A percentile compares a stretch with the other conserved stretches of the same genome.
phyloP scores from a whole-genome alignment of 2,888 invertebrate genomes.

The Brachypalpus laphriformis region DNA sequence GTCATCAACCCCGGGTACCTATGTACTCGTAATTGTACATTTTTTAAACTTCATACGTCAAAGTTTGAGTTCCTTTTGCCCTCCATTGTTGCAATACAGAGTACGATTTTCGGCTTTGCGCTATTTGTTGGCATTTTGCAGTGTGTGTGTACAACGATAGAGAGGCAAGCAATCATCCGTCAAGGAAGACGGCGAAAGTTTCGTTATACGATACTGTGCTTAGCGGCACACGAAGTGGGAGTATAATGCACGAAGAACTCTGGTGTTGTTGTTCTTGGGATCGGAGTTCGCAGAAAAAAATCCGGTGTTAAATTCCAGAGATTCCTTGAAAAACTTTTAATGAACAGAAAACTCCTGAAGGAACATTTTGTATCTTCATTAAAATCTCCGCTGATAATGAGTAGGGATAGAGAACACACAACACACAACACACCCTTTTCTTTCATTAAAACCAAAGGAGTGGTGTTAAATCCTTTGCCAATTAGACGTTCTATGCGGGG shows the following conservation, averaged over 20 bases:
- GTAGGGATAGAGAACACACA: conserved; percentile 27
- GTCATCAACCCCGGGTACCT: conserved; percentile 41
- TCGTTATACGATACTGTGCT: conserved; percentile 53
- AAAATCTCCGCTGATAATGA: conserved; percentile 64
- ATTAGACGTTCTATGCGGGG: conserved; percentile 43
- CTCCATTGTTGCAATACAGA: background rate
- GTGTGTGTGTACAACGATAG: conserved; percentile 35
- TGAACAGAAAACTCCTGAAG: conserved; percentile 73
- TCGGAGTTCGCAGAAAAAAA: conserved; percentile 28
- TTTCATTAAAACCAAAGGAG: conserved; percentile 21
- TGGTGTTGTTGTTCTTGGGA: conserved; percentile 37
- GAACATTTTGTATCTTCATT: conserved; percentile 70
- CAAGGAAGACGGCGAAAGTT: conserved; percentile 50
- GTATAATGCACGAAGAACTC: background rate
- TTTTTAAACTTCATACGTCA: conserved; percentile 42
- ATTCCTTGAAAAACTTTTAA: conserved; percentile 72
- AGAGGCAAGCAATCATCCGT: conserved; percentile 18
- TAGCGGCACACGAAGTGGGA: background rate
- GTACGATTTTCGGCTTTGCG: conserved; percentile 46
- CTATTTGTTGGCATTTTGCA: conserved; percentile 53
- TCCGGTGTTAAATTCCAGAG: conserved; percentile 62
- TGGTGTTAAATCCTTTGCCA: conserved; percentile 48
- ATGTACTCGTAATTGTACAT: too few relatives aligned
- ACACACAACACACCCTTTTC: background rate
- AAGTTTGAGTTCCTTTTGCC: conserved; percentile 7